phyloP scores from a whole-genome alignment of 1,140 invertebrate species.

The Halyomorpha halys region DNA sequence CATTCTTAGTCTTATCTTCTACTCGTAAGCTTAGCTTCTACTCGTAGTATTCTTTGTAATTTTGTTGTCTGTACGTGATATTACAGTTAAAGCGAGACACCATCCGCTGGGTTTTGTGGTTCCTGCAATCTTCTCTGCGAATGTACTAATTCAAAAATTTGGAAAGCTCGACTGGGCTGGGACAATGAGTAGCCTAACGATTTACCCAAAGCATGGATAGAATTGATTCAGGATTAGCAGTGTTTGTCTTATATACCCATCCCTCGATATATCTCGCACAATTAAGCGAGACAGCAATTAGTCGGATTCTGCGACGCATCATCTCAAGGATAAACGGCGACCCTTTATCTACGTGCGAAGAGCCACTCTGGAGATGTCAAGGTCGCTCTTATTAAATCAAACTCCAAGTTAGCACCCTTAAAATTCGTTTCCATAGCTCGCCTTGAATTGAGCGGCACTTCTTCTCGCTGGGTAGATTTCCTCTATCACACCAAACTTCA shows the following conservation, averaged over 20 bases:
- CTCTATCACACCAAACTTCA: not conserved
- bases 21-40: too few species aligned
- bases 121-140: constrained; percentile 34
- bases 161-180: constrained; percentile 31
- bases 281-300: constrained; percentile 25
- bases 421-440: constrained; percentile 36
- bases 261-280: constrained; percentile 2
- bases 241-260: constrained; percentile 2
- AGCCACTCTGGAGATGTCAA: not conserved
- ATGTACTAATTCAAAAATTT: constrained; percentile 28
- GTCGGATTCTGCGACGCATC: constrained; percentile 34
- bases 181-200: constrained; percentile 28
- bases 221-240: constrained; percentile 25
- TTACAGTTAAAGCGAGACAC: too few species aligned
- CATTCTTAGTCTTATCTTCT: too few species aligned
- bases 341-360: constrained; percentile 28
- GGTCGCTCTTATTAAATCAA: constrained; percentile 32
- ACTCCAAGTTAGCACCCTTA: constrained; percentile 36
- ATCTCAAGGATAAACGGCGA: constrained; percentile 31
- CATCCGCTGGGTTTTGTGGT: constrained; percentile 37
- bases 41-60: too few species aligned
- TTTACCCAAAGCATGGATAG: constrained; percentile 15
- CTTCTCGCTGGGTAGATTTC: constrained; percentile 29
- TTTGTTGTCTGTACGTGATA: too few species aligned
- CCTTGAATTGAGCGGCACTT: constrained; percentile 37